Evolutionary conservation across 1,140 invertebrate genomes (phyloP), one percentile per base, ranked within the genome.

Genomic region (Tetramorium parvispinum): DNA sequence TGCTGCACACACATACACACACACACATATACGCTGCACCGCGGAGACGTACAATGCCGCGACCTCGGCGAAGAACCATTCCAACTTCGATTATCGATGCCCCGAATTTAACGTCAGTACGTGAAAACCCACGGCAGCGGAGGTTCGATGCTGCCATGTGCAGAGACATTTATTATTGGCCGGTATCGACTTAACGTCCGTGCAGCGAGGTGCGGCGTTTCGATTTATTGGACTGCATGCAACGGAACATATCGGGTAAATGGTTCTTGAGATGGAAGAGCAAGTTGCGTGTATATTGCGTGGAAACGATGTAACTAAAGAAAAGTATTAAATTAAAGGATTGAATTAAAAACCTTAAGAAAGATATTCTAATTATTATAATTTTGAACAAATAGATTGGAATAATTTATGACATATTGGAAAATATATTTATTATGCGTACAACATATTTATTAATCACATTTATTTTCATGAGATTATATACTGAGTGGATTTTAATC

Each of bases 81-180:
- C 13, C 37, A 40, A 59, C 66, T 79, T 88, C 88, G 87, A 89
- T 89, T 89, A 86, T 88, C 89, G 75, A 81, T 85, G 66, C 63
- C 40, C 57, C 59, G 75, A 88, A 75, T 85, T 83, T 75, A 83
- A 75, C 68, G 49, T 40, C 37, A 18, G 43, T 76, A 82, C 32
- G 81, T 55, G 76, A 85, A 88, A 89, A 76, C 53, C 55, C 65
- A 49, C 65, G 40, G 40, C 40, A 27, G 24, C 21, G 51, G 16
- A 43, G 27, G n/a, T 51, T 57, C 32, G 68, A 73, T 11, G 68
- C 53, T 75, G 79, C 53, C 66, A 59, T 59, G 24, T 27, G n/a
- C 55, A 59, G 65, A 27, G 85, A 82, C 78, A 81, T 89, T 89
- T 87, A 87, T 89, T 89, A 89, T 89, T 78, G 78, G 40, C 55